Conservation (phyloP, 2,797 vertebrate species). For the Steatocranus sp. region DNA sequence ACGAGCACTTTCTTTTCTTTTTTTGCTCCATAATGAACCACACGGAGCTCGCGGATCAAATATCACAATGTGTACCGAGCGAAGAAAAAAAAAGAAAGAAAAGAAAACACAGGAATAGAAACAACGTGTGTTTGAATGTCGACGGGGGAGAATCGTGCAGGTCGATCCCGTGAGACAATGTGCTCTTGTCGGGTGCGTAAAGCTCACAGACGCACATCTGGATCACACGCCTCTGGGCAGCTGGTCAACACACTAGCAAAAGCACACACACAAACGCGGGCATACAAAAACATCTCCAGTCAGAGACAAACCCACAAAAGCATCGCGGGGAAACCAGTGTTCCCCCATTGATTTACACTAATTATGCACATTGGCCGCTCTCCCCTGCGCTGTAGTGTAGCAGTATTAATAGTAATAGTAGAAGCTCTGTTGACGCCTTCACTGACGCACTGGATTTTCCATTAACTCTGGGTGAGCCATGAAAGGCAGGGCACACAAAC, state of each 20-base stretch:
- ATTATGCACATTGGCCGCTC: conserved; percentile 35
- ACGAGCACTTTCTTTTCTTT: conserved; percentile 27
- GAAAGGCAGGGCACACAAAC: conserved; percentile 45
- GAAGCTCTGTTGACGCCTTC: conserved; percentile 71
- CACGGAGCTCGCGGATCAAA: conserved; percentile 36
- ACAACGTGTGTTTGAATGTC: conserved; percentile 27
- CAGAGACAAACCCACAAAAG: conserved; percentile 28
- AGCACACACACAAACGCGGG: neutral
- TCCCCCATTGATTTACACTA: conserved; percentile 51
- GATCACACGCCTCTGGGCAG: conserved; percentile 70
- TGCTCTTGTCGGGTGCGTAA: conserved; percentile 60
- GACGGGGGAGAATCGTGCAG: neutral
- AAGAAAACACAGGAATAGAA: neutral
- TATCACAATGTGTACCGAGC: conserved; percentile 40
- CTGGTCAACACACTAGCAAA: conserved; percentile 33
- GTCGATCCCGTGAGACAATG: conserved; percentile 48
- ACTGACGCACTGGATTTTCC: conserved; percentile 79
- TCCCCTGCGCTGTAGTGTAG: conserved; percentile 33
- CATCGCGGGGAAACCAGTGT: conserved; percentile 19
- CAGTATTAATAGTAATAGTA: conserved; percentile 69
- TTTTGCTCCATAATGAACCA: conserved; percentile 37
- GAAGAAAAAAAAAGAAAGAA: neutral
- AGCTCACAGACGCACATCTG: conserved; percentile 80
- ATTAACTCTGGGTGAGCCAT: conserved; percentile 55
- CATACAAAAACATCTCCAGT: neutral